A percentile compares a stretch with the other conserved stretches of the same genome.
These are phyloP conservation scores for Sialia sialis DNA, from an alignment of 2,113 vertebrate genomes.

Conservation along the genomic window DNA sequence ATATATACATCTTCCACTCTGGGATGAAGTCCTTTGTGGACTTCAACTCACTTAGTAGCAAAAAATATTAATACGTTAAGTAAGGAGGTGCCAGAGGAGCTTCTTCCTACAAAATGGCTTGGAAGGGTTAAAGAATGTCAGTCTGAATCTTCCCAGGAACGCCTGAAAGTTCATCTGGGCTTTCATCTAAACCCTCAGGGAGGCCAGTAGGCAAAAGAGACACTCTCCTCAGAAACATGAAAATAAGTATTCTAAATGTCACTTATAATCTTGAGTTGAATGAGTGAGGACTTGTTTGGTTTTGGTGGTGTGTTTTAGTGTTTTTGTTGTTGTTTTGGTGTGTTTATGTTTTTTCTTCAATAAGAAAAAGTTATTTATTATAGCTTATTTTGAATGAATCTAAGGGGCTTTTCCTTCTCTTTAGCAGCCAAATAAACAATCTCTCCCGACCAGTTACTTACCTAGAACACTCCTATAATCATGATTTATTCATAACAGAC, in stretches of 20 bases:
- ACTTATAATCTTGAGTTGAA: neutral
- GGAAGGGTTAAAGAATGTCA: fast-evolving
- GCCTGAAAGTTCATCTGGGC: neutral
- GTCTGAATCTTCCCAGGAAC: neutral
- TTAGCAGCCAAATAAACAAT: neutral
- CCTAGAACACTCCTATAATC: neutral
- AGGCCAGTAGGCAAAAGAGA: neutral
- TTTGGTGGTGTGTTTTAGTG: neutral
- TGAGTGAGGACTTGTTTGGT: neutral
- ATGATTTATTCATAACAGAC: neutral
- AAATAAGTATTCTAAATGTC: neutral
- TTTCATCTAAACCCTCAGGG: neutral
- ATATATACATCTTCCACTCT: neutral
- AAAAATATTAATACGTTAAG: neutral
- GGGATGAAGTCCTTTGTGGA: neutral
- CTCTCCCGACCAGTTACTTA: neutral
- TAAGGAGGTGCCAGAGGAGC: neutral
- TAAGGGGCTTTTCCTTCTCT: fast-evolving
- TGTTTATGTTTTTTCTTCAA: neutral
- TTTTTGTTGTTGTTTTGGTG: neutral
- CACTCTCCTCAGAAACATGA: neutral
- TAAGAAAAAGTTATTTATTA: neutral
- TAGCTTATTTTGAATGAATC: neutral
- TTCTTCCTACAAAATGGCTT: neutral
- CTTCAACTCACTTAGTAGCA: neutral